Conservation (phyloP, 2,888 invertebrate species). For the Busseola fusca region DNA sequence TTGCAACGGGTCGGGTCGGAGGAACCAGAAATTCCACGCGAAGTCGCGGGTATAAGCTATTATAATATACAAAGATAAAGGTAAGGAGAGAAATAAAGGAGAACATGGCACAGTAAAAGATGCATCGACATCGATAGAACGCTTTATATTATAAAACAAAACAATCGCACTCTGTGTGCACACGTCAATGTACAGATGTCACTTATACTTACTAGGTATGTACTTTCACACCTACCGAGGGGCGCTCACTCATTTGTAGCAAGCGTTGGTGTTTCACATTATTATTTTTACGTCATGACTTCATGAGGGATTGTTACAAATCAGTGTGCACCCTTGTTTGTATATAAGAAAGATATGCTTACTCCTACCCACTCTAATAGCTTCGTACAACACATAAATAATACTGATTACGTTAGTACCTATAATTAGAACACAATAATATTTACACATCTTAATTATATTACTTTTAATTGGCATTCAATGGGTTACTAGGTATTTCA, state of each 20-base stretch:
- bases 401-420: conserved; percentile 58
- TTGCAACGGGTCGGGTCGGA: too few species aligned
- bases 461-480: conserved; percentile 28
- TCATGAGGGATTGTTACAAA: conserved; percentile 1
- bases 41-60: too few species aligned
- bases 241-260: conserved; percentile 3
- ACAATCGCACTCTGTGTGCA: conserved; percentile 37
- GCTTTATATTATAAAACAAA: conserved; percentile 64
- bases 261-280: neutral
- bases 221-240: neutral
- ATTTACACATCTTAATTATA: conserved; percentile 59
- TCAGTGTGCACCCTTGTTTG: neutral
- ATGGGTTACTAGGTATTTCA: conserved; percentile 36
- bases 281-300: neutral
- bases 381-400: conserved; percentile 54
- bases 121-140: conserved; percentile 56
- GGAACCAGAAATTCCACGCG: too few species aligned
- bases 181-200: conserved; percentile 31
- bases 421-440: conserved; percentile 48
- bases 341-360: conserved; percentile 27
- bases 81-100: conserved; percentile 1
- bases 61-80: neutral
- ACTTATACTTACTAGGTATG: neutral
- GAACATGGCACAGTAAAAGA: conserved; percentile 52
- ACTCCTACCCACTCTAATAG: conserved; percentile 49